phyloP scores from a whole-genome alignment of 2,797 vertebrate genomes.

The Propithecus deckenii region DNA sequence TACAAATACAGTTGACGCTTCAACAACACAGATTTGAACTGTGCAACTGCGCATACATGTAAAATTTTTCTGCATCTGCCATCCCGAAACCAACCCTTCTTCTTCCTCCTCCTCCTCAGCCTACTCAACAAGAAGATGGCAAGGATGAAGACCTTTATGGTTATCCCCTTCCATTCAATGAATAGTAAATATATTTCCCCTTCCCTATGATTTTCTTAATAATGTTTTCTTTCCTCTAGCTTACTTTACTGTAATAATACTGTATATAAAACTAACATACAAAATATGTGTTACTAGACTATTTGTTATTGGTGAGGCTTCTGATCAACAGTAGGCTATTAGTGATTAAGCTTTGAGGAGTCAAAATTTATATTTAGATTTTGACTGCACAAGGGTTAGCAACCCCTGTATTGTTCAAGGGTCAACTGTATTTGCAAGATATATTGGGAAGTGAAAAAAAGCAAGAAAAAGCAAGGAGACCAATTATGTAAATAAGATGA shows the following conservation, averaged over 20 bases:
- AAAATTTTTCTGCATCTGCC: neutral
- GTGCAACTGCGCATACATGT: accelerated
- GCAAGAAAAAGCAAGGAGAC: neutral
- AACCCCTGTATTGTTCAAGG: neutral
- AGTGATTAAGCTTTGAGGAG: neutral
- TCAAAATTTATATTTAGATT: neutral
- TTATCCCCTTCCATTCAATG: neutral
- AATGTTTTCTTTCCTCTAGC: neutral
- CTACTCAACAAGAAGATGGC: neutral
- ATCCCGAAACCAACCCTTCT: neutral
- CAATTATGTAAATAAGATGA: neutral
- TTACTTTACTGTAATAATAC: neutral
- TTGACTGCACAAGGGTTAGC: neutral
- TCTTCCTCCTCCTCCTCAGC: neutral
- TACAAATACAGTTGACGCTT: neutral
- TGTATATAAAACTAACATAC: neutral
- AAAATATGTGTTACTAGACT: neutral
- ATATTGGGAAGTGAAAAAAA: neutral
- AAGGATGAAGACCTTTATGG: neutral
- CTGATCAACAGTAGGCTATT: neutral
- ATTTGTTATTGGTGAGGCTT: neutral
- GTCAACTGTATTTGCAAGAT: neutral
- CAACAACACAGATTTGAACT: neutral
- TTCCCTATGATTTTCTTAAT: neutral
- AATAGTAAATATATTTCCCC: neutral